Evolutionary conservation across 2,113 vertebrate genomes (phyloP).

Genomic region (Calypte anna): DNA sequence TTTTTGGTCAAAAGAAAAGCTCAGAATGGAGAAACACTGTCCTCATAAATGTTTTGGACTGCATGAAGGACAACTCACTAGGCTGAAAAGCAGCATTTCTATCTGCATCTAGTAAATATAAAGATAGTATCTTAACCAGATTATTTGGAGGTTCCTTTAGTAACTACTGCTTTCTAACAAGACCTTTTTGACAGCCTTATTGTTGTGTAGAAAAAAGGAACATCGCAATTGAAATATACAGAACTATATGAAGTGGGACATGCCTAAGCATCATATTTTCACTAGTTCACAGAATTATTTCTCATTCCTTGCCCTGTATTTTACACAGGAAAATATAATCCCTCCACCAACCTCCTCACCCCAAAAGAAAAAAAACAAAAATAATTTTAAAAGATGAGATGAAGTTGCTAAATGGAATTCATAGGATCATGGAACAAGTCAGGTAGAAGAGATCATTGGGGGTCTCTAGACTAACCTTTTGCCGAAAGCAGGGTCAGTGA

Average conservation of each 20-base stretch:
- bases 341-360: neutral
- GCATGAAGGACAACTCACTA: constrained; percentile 3
- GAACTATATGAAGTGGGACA: neutral
- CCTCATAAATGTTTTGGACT: neutral
- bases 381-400: neutral
- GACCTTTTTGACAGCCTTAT: neutral
- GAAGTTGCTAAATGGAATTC: neutral
- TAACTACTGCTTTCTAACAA: neutral
- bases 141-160: neutral
- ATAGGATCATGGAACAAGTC: neutral
- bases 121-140: neutral
- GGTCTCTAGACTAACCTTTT: neutral
- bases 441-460: neutral
- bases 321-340: neutral
- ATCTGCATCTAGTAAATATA: neutral
- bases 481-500: neutral
- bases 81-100: neutral
- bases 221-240: neutral
- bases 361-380: neutral
- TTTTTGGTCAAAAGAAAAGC: constrained; percentile 26
- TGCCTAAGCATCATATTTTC: neutral
- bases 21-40: neutral
- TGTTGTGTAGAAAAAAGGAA: neutral
- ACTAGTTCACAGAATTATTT: neutral
- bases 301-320: neutral